These are phyloP conservation scores for Tenthredo livida DNA, from an alignment of 2,888 invertebrate species.

Conservation along the genomic window DNA sequence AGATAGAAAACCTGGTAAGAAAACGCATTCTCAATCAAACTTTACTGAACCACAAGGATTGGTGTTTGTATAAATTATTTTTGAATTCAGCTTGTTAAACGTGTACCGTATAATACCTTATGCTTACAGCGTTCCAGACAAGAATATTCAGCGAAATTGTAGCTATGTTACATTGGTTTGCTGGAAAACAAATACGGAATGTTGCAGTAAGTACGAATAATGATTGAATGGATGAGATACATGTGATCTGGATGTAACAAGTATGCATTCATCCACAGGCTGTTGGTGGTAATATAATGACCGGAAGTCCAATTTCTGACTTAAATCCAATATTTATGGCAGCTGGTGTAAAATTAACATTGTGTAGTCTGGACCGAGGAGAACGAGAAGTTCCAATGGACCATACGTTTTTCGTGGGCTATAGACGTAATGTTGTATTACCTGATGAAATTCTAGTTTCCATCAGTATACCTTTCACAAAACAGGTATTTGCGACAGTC, in stretches of 20 bases:
- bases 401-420: constrained; percentile 90
- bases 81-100: neutral
- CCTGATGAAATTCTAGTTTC: constrained; percentile 90
- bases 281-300: constrained; percentile 95
- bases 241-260: neutral
- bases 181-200: constrained; percentile 96
- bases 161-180: constrained; percentile 96
- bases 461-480: constrained; percentile 88
- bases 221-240: neutral
- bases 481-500: constrained; percentile 69
- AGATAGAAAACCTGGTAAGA: constrained; percentile 77
- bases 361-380: constrained; percentile 81
- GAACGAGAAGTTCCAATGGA: constrained; percentile 85
- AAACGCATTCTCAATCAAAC: neutral
- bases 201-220: constrained; percentile 83
- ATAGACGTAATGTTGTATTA: constrained; percentile 87
- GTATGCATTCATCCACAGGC: constrained; percentile 78
- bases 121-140: constrained; percentile 80
- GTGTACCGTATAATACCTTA: neutral
- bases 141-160: constrained; percentile 85
- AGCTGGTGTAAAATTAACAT: constrained; percentile 83
- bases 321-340: constrained; percentile 96
- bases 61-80: constrained; percentile 25
- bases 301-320: constrained; percentile 97
- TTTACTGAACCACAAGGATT: neutral